Evolutionary conservation across 2,888 invertebrate species (phyloP), one percentile per base, ranked within the genome.

Genomic region (Neoitamus cyanurus): DNA sequence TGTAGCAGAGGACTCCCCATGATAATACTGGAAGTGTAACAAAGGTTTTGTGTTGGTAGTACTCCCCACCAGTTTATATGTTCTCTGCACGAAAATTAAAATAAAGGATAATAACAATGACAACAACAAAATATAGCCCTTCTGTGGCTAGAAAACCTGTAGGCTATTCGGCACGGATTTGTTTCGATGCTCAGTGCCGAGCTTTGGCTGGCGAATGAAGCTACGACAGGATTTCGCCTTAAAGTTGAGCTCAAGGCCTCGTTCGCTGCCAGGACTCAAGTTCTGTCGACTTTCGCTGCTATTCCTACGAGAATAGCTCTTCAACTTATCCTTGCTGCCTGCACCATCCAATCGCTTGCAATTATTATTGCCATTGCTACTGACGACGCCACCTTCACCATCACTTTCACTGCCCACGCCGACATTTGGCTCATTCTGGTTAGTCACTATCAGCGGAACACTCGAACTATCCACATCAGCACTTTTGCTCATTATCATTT

Each of bases 101-200:
- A 20, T n/a, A 58, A 68, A 4, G n/a, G 25, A 20, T 25, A 42
- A 5, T 5, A 42, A 15, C 4, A 4, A 5, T 5, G n/a, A n/a
- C 15, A 42, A 42, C 15, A 42, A 42, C 15, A 13, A 42, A 42
- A n/a, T 4, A n/a, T 42, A 42, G 42, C n/a, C 42, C 5, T n/a
- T 13, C 5, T 42, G 13, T n/a, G 42, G 42, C n/a, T 0, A 42
- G 42, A 6, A 42, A 86, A 89, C 88, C 88, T 89, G 88, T 86
- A 89, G 87, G 87, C 87, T 88, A 84, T 88, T 87, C 85, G 88
- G 88, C 83, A 89, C 88, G 68, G 88, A 89, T 88, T 88, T 88
- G 88, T 89, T 89, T 80, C 88, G 88, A 87, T 89, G 88, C 85
- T 89, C 88, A 36, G 84, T 87, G 84, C 87, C 87, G 84, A 89